A percentile compares a stretch with the other conserved stretches of the same genome.
Evolutionary conservation across 2,797 vertebrate genomes (phyloP).

Genomic region (Pristis pectinata): DNA sequence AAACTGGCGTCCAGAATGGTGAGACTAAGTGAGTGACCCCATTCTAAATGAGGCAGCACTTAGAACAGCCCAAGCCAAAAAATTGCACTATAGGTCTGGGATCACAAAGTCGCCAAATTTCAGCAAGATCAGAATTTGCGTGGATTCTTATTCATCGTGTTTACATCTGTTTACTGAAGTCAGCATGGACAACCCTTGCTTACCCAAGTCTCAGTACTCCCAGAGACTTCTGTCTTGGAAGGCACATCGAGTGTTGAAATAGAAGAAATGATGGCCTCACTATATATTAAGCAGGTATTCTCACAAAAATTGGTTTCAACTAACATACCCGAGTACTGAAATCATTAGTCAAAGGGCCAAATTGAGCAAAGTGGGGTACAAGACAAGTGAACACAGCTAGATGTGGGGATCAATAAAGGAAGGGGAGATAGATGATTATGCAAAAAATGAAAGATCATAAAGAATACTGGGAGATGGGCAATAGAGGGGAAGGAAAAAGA

Average conservation of each 20-base stretch:
- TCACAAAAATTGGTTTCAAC: background rate
- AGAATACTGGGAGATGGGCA: background rate
- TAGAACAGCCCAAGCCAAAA: no score
- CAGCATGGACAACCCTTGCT: background rate
- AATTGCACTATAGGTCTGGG: no score
- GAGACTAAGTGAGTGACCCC: no score
- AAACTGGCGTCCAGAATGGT: no score
- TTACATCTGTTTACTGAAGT: background rate
- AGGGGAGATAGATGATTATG: background rate
- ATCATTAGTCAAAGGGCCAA: background rate
- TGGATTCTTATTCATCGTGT: no score
- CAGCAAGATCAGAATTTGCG: no score
- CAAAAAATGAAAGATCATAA: no score
- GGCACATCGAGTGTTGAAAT: background rate
- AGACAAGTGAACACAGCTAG: background rate
- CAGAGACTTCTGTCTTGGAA: background rate
- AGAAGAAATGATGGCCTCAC: background rate
- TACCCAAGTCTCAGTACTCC: background rate
- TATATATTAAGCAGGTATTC: no score
- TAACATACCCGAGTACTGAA: background rate
- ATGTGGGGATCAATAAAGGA: background rate
- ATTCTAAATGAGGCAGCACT: no score
- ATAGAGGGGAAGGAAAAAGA: background rate
- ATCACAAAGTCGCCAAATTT: no score
- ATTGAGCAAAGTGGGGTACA: background rate